Evolutionary conservation across 2,888 invertebrate species (phyloP).

Genomic region (Acleris holmiana): DNA sequence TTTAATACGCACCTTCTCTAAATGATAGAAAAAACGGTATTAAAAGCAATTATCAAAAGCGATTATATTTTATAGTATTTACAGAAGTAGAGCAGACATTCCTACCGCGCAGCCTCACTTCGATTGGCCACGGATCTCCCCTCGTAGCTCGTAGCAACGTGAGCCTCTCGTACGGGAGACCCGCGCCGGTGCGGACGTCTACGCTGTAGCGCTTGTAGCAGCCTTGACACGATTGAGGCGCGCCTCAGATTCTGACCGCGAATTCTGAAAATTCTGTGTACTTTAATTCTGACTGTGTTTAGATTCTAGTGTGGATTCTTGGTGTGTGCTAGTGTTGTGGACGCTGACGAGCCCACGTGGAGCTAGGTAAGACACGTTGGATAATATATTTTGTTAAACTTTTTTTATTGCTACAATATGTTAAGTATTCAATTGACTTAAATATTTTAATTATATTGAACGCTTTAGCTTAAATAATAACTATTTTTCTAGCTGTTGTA

Average conservation of each 20-base stretch:
- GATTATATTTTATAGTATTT: conserved; percentile 41
- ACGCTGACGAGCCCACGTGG: conserved; percentile 21
- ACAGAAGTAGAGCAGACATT: conserved; percentile 65
- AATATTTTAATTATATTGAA: too few relatives aligned
- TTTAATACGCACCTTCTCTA: too few relatives aligned
- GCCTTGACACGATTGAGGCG: conserved; percentile 77
- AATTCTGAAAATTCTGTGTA: conserved; percentile 17
- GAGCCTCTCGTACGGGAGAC: conserved; percentile 78
- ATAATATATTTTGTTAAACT: neutral
- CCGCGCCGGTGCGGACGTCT: conserved; percentile 79
- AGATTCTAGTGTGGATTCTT: conserved; percentile 5
- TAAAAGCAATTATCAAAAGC: too few relatives aligned
- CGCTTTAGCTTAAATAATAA: too few relatives aligned
- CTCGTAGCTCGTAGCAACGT: conserved; percentile 83
- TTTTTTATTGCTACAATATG: neutral
- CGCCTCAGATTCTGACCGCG: conserved; percentile 49
- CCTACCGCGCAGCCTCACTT: conserved; percentile 74
- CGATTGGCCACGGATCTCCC: conserved; percentile 81
- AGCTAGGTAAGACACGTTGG: conserved; percentile 10
- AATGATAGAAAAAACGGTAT: too few relatives aligned
- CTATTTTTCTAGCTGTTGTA: too few relatives aligned
- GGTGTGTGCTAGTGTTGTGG: conserved; percentile 26
- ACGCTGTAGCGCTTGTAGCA: conserved; percentile 62
- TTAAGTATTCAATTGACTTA: neutral
- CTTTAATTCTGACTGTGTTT: conserved; percentile 6